Conservation (phyloP, 2,888 invertebrate genomes). For the Morinoia aosen region DNA sequence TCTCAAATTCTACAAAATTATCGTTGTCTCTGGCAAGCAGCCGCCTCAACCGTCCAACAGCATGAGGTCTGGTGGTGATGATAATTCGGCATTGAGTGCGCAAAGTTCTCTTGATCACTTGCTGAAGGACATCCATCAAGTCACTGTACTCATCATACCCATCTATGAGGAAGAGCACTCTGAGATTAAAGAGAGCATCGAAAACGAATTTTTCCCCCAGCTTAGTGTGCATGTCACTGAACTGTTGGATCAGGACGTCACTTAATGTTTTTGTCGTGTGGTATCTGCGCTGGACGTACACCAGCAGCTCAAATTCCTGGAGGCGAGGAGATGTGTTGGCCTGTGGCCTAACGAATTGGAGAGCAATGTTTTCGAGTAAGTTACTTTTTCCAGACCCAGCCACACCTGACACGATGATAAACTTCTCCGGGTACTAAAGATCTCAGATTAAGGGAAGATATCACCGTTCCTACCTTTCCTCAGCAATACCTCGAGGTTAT, state of each 20-base stretch:
- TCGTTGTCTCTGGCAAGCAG: no score
- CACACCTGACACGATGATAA: background rate
- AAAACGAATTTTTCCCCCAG: no score
- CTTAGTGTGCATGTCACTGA: background rate
- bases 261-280: background rate
- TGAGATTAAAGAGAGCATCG: no score
- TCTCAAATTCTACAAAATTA: no score
- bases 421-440: conserved; percentile 41
- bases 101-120: background rate
- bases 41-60: no score
- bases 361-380: no score
- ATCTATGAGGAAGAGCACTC: background rate
- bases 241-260: background rate
- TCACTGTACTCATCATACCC: background rate
- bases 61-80: no score
- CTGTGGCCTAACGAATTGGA: no score
- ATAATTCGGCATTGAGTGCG: background rate
- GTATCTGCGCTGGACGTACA: background rate
- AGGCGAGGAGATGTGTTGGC: conserved; percentile 55
- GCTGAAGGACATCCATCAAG: no score
- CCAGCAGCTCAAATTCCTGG: background rate
- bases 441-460: background rate
- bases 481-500: background rate
- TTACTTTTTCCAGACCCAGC: no score
- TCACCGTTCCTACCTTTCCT: background rate